Conservation (phyloP, 2,113 vertebrate genomes). For the Hylia prasina region DNA sequence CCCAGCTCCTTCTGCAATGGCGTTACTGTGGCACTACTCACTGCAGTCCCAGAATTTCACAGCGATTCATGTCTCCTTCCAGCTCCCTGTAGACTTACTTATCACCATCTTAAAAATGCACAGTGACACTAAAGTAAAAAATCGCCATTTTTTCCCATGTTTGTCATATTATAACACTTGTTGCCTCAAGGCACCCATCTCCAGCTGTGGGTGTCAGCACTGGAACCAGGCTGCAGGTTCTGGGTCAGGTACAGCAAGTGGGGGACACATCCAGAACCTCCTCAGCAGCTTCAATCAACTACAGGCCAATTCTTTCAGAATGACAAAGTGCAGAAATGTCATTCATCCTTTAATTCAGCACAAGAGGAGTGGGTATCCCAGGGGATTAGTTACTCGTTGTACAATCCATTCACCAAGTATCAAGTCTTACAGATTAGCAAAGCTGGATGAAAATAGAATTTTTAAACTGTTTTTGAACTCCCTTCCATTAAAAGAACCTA, state of each 20-base stretch:
- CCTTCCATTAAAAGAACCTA: background rate
- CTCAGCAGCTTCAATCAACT: background rate
- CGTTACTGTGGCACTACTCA: background rate
- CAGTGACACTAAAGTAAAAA: background rate
- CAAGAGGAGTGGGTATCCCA: background rate
- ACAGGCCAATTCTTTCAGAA: background rate
- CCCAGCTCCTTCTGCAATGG: background rate
- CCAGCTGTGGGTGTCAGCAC: background rate
- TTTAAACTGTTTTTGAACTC: background rate
- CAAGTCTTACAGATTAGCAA: background rate
- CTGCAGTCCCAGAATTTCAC: background rate
- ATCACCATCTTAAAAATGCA: background rate
- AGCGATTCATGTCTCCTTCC: background rate
- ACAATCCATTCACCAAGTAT: background rate
- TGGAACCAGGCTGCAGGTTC: background rate
- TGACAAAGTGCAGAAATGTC: background rate
- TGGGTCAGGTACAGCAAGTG: background rate
- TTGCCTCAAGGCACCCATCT: background rate
- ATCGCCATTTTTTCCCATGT: background rate
- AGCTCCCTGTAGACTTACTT: background rate
- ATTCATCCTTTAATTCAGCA: slow-evolving; percentile 14
- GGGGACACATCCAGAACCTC: background rate
- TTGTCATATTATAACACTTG: background rate
- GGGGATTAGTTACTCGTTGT: background rate
- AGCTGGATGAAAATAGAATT: background rate